phyloP scores from a whole-genome alignment of 2,888 invertebrate species.

The Tanytarsus gracilentus region DNA sequence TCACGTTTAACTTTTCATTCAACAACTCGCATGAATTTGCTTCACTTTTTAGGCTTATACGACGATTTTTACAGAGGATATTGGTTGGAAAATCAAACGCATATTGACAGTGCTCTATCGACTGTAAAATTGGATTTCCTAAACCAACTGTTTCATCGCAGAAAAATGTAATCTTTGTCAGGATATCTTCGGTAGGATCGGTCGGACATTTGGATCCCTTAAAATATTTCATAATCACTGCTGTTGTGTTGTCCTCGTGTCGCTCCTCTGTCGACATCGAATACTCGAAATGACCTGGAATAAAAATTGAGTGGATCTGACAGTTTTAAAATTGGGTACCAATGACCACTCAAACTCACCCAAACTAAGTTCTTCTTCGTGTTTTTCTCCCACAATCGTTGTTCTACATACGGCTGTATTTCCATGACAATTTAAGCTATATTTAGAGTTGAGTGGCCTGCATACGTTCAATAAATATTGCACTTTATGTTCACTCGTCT shows the following conservation, averaged over 20 bases:
- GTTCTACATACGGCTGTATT: slow-evolving; percentile 41
- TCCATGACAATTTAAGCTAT: slow-evolving; percentile 41
- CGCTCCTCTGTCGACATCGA: slow-evolving; percentile 27
- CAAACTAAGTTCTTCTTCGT: slow-evolving; percentile 37
- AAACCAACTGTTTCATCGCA: slow-evolving; percentile 39
- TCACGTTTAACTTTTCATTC: neutral
- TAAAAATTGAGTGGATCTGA: slow-evolving; percentile 40
- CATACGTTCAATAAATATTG: slow-evolving; percentile 43
- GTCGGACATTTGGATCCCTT: slow-evolving; percentile 38
- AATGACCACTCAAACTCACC: too few species aligned
- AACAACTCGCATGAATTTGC: neutral
- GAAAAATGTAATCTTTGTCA: slow-evolving; percentile 38
- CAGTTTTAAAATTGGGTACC: slow-evolving; percentile 35
- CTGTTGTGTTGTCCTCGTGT: slow-evolving; percentile 31
- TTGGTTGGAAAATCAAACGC: slow-evolving; percentile 42
- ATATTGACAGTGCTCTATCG: slow-evolving; percentile 40
- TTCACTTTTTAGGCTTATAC: neutral
- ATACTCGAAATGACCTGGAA: slow-evolving; percentile 14
- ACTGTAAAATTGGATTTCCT: slow-evolving; percentile 40
- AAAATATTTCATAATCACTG: slow-evolving; percentile 37
- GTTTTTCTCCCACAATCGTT: slow-evolving; percentile 34
- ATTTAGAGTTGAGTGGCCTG: slow-evolving; percentile 41
- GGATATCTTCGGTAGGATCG: slow-evolving; percentile 35
- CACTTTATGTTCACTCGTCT: neutral
- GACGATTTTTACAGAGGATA: slow-evolving; percentile 36